A percentile compares a stretch with the other conserved stretches of the same genome.
Evolutionary conservation across 2,113 vertebrate species (phyloP).

Genomic region (Pandion haliaetus): DNA sequence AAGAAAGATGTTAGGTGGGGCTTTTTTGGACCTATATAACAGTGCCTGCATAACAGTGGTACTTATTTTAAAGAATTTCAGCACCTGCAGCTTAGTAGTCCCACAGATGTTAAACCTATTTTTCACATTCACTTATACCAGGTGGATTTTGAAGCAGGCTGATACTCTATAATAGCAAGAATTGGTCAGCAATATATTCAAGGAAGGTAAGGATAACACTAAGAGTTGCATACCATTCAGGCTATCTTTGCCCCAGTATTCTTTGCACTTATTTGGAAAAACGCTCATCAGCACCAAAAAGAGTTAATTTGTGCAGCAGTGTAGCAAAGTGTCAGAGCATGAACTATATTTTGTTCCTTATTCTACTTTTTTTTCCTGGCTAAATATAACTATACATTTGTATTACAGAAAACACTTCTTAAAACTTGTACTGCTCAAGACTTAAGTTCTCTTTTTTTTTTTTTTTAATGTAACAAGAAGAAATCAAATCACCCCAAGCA

Average conservation of each 20-base stretch:
- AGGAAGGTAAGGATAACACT: not conserved
- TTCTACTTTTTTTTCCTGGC: not conserved
- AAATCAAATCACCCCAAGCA: constrained; percentile 23
- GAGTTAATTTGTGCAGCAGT: not conserved
- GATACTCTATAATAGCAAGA: not conserved
- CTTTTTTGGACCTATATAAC: not conserved
- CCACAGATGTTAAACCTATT: not conserved
- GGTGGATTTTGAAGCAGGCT: not conserved
- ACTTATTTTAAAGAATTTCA: not conserved
- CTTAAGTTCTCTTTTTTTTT: not conserved
- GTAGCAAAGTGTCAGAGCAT: not conserved
- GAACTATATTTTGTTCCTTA: not conserved
- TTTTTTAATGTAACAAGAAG: not conserved
- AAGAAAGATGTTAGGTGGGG: not conserved
- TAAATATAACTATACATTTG: not conserved
- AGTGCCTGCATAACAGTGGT: not conserved
- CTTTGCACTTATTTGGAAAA: not conserved
- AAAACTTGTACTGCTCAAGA: not conserved
- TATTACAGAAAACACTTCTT: not conserved
- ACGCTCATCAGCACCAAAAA: not conserved
- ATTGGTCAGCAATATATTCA: not conserved
- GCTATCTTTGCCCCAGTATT: not conserved
- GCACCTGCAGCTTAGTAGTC: not conserved
- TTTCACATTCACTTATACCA: not conserved
- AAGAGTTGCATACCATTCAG: not conserved